These are phyloP conservation scores for Passer domesticus DNA, from an alignment of 2,113 vertebrate species.

Conservation along the genomic window DNA sequence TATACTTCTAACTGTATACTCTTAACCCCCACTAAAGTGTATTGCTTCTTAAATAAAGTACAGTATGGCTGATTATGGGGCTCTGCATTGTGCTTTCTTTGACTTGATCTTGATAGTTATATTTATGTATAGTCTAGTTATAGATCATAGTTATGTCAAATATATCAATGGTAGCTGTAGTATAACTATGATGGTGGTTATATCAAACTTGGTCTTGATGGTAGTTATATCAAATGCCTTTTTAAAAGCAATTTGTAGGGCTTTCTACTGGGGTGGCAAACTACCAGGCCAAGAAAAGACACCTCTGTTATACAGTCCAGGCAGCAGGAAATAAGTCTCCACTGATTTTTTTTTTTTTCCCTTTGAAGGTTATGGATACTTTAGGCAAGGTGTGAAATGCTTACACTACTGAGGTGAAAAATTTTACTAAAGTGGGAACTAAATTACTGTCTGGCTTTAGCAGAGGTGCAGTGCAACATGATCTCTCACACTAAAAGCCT, in stretches of 20 bases:
- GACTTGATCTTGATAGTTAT: background rate
- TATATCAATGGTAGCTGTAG: background rate
- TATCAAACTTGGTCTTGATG: background rate
- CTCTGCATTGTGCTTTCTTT: background rate
- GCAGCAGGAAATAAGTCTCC: background rate
- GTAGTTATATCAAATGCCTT: background rate
- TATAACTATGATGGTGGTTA: background rate
- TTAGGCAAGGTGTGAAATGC: background rate
- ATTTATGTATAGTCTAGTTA: too few relatives aligned
- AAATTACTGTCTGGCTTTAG: background rate
- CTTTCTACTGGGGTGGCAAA: background rate
- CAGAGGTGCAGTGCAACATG: background rate
- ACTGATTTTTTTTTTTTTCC: background rate
- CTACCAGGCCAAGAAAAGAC: background rate
- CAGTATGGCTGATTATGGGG: background rate
- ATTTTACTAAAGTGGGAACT: background rate
- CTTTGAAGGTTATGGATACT: conserved; percentile 1
- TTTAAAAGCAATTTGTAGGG: background rate
- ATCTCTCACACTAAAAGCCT: background rate
- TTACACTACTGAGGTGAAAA: background rate
- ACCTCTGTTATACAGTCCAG: background rate
- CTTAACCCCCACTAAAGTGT: background rate
- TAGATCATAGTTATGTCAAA: background rate
- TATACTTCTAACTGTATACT: background rate
- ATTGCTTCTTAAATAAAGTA: background rate